Evolutionary conservation across 2,888 invertebrate species (phyloP), one percentile per base, ranked within the genome.

Genomic region (Cataglyphis altisquamis): DNA sequence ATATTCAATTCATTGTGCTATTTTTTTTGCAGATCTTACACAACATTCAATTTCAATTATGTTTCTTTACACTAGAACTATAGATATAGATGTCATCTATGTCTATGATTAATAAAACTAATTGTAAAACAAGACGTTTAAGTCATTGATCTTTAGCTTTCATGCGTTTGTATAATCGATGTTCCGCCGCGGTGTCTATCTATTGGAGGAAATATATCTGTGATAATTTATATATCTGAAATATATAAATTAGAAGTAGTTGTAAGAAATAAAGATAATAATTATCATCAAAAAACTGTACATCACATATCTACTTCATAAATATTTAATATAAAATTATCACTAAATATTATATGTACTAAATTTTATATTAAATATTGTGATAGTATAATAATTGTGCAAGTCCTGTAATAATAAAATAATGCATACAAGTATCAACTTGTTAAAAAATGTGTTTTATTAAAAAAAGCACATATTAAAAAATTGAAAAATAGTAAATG

Each of bases 401-500:
- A 15, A 29, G 9, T 62, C 63, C 29, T 15, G 25, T 39, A 32
- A 48, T 48, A 75, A 66, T 63, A 55, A 52, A 6, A 41, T 21
- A 3, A 52, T 39, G 52, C 39, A 67, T 21, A 75, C 67, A 25
- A 12, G 1, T 18, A 25, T 18, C n/a, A 39, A 6, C 21, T 78
- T 45, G 21, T 78, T 72, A 72, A 57, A 72, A 70, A 75, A 75
- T 39, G 36, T 77, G 39, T 77, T 78, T 78, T 80, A 80, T 80
- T 80, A 80, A 80, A 80, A 52, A 80, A 72, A 73, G 78, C 74
- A 80, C 78, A 80, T 80, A 32, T 80, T 80, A 80, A 80, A 80
- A 80, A 73, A 72, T 80, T 80, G 72, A 36, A 80, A 72, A 80
- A 80, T 72, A 72, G 60, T 80, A 70, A 78, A 72, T 25, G 60